Conservation (phyloP, 2,888 invertebrate genomes). For the Julus scanicus region DNA sequence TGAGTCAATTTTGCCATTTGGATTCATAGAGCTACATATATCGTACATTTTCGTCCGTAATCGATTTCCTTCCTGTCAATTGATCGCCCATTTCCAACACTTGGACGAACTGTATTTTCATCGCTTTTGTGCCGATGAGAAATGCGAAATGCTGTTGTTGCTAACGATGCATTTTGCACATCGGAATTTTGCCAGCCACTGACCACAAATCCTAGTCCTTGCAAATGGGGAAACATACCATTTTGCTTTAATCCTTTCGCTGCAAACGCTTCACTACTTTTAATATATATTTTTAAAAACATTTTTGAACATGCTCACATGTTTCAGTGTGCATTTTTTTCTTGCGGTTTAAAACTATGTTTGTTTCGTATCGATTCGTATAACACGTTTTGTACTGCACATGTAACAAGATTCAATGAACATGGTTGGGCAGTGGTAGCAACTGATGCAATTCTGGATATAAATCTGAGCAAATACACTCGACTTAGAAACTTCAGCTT, state of each 20-base stretch:
- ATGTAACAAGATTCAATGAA: background rate
- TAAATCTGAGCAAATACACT: no score
- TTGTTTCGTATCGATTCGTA: background rate
- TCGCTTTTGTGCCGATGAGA: slow-evolving; percentile 12
- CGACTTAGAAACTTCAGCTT: no score
- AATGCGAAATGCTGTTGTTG: slow-evolving; percentile 19
- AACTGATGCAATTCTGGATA: no score
- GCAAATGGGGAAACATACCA: background rate
- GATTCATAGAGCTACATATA: background rate
- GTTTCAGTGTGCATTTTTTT: background rate
- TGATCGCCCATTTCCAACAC: background rate
- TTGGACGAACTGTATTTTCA: slow-evolving; percentile 8
- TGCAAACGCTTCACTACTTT: background rate
- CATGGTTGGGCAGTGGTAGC: background rate
- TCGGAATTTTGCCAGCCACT: background rate
- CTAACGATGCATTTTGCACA: slow-evolving; percentile 23
- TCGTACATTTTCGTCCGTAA: background rate
- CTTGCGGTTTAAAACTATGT: background rate
- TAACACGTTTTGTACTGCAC: background rate
- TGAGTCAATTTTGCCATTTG: background rate
- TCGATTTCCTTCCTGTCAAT: slow-evolving; percentile 5
- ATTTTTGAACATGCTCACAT: background rate
- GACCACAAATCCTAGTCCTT: background rate
- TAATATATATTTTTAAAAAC: background rate
- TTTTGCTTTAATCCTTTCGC: background rate